These are phyloP conservation scores for Chaetorhynchus papuensis DNA, from an alignment of 2,113 vertebrate species.

Conservation along the genomic window DNA sequence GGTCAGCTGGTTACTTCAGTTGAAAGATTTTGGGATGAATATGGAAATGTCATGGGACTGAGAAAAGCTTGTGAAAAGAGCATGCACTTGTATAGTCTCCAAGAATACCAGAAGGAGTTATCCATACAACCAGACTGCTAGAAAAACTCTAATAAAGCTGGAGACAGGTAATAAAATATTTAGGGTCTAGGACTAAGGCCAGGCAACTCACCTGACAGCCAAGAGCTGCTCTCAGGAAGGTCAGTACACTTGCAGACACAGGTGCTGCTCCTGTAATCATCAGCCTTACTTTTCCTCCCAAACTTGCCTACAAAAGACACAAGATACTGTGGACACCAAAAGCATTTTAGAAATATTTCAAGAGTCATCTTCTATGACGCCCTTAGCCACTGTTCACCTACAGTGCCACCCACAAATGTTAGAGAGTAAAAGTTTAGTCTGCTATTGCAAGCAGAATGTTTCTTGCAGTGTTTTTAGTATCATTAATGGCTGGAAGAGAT, in stretches of 20 bases:
- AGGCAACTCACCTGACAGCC: conserved; percentile 90
- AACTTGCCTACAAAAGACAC: conserved; percentile 77
- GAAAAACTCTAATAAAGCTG: neutral
- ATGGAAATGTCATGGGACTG: neutral
- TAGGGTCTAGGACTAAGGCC: neutral
- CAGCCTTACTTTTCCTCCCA: conserved; percentile 88
- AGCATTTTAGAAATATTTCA: neutral
- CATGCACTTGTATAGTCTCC: neutral
- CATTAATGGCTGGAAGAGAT: neutral
- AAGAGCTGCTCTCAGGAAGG: conserved; percentile 88
- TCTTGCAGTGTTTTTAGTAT: neutral
- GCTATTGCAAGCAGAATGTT: neutral
- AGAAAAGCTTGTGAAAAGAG: neutral
- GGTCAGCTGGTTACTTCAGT: neutral
- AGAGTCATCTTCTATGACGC: neutral
- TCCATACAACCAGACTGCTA: neutral
- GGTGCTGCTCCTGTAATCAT: conserved; percentile 95
- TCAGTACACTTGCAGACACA: conserved; percentile 89
- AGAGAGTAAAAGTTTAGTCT: neutral
- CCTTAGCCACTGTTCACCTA: neutral
- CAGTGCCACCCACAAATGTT: neutral
- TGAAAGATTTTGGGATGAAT: neutral
- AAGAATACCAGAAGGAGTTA: neutral
- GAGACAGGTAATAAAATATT: neutral
- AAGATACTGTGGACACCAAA: conserved; percentile 25